Conservation (phyloP, 2,113 vertebrate genomes). For the Bos indicus region DNA sequence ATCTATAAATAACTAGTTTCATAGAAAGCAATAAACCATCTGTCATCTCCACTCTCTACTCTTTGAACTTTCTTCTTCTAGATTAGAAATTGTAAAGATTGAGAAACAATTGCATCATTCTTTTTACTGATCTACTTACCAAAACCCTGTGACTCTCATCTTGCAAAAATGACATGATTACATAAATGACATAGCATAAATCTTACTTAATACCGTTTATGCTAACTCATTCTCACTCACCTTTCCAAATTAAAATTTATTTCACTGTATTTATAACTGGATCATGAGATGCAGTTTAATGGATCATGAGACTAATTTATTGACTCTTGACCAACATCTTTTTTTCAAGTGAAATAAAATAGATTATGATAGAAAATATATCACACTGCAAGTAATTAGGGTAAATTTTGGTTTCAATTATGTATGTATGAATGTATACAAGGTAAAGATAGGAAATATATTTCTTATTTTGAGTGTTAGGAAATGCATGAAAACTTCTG, state of each 20-base stretch:
- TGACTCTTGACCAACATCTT: neutral
- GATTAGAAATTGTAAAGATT: slow-evolving; percentile 34
- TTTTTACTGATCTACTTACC: neutral
- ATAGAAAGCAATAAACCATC: slow-evolving; percentile 15
- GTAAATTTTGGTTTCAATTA: neutral
- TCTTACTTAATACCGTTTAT: neutral
- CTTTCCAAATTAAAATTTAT: neutral
- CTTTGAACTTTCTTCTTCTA: slow-evolving; percentile 37
- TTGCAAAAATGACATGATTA: neutral
- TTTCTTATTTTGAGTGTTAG: neutral
- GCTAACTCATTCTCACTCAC: neutral
- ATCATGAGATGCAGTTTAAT: neutral
- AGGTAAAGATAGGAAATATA: neutral
- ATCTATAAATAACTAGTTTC: neutral
- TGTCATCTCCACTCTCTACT: neutral
- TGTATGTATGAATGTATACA: neutral
- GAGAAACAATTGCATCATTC: neutral
- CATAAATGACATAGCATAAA: neutral
- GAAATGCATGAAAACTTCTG: neutral
- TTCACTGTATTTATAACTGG: neutral
- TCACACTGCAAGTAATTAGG: neutral
- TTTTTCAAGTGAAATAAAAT: slow-evolving; percentile 3
- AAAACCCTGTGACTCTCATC: neutral
- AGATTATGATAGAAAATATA: neutral
- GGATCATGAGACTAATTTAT: neutral